phyloP scores from a whole-genome alignment of 2,113 vertebrate genomes.

The Polypterus senegalus region DNA sequence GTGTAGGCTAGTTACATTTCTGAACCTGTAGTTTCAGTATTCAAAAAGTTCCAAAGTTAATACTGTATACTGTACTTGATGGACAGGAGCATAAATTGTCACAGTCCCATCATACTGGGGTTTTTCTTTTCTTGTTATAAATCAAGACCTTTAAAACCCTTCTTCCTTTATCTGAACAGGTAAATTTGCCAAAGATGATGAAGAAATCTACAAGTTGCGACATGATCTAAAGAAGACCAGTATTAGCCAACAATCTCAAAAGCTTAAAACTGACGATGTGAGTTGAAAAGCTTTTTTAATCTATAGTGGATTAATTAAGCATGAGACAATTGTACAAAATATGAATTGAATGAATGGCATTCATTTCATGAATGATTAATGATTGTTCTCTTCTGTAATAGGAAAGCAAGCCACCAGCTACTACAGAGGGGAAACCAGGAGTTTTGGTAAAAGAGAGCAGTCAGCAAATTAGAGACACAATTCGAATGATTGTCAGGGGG shows the following conservation, averaged over 20 bases:
- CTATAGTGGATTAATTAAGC: constrained; percentile 7
- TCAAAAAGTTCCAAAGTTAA: too few relatives aligned
- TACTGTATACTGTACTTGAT: too few relatives aligned
- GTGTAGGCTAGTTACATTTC: too few relatives aligned
- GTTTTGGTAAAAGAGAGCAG: constrained; percentile 53
- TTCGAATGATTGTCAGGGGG: constrained; percentile 90
- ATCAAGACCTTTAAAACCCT: too few relatives aligned
- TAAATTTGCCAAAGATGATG: constrained; percentile 81
- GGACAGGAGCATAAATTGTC: too few relatives aligned
- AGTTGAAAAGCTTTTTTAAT: constrained; percentile 23
- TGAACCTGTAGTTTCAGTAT: too few relatives aligned
- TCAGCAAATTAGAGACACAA: constrained; percentile 73
- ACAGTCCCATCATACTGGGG: too few relatives aligned
- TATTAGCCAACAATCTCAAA: constrained; percentile 71
- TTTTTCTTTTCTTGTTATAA: too few relatives aligned
- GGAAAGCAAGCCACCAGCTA: constrained; percentile 66
- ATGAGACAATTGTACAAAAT: constrained; percentile 5
- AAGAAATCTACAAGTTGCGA: constrained; percentile 90
- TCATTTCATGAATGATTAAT: constrained; percentile 1
- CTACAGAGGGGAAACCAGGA: constrained; percentile 54
- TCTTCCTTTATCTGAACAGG: constrained; percentile 42
- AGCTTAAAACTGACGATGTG: constrained; percentile 69
- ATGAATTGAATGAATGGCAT: background rate
- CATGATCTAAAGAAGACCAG: constrained; percentile 78
- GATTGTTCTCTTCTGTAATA: constrained; percentile 34